A percentile compares a stretch with the other conserved stretches of the same genome.
These are phyloP conservation scores for Aricia agestis DNA, from an alignment of 1,140 invertebrate genomes.

Conservation along the genomic window DNA sequence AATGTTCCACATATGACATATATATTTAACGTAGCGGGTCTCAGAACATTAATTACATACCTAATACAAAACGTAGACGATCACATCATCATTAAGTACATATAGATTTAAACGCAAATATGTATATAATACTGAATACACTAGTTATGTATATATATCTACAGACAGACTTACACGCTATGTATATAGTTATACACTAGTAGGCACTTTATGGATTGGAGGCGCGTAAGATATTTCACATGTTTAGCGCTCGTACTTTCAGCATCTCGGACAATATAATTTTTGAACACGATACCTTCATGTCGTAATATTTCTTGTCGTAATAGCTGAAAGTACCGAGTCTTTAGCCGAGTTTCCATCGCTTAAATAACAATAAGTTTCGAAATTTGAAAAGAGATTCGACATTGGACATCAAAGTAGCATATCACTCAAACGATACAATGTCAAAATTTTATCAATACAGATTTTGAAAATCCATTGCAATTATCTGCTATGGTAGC, in stretches of 20 bases:
- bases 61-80: constrained; percentile 19
- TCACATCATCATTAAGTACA: constrained; percentile 26
- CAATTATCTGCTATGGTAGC: too few species aligned
- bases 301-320: neutral
- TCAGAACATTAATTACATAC: constrained; percentile 2
- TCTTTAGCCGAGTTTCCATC: too few species aligned
- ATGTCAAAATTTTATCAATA: too few species aligned
- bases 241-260: neutral
- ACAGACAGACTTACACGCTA: constrained; percentile 37
- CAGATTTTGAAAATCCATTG: too few species aligned
- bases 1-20: neutral
- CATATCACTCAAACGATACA: too few species aligned
- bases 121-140: constrained; percentile 34
- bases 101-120: constrained; percentile 11
- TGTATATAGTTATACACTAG: constrained; percentile 55
- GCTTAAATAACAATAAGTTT: too few species aligned
- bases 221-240: constrained; percentile 29
- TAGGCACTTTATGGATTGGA: constrained; percentile 67
- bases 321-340: too few species aligned
- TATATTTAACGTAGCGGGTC: constrained; percentile 6
- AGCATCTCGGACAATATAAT: neutral
- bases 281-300: neutral
- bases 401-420: too few species aligned
- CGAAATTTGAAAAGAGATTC: too few species aligned
- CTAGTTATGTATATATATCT: constrained; percentile 30